phyloP scores from a whole-genome alignment of 2,113 vertebrate species.

The Pygathrix nemaeus region DNA sequence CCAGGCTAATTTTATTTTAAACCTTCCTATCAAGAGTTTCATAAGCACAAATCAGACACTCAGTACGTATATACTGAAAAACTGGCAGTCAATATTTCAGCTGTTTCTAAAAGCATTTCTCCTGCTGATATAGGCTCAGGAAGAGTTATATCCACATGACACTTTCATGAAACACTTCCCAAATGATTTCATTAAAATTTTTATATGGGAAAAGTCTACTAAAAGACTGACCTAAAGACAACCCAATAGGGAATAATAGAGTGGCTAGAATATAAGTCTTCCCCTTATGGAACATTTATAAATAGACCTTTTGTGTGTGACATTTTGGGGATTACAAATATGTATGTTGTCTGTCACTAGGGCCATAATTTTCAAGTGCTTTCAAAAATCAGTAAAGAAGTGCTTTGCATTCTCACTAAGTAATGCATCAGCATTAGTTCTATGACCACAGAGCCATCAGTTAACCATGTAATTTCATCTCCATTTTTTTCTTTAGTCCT shows the following conservation, averaged over 20 bases:
- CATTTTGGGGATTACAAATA: not conserved
- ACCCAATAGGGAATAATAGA: not conserved
- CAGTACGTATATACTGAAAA: not conserved
- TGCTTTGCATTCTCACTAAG: not conserved
- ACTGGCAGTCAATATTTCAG: not conserved
- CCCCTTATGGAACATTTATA: not conserved
- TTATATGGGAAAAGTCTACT: not conserved
- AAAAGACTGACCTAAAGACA: slow-evolving; percentile 24
- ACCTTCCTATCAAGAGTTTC: slow-evolving; percentile 32
- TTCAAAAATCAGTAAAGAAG: not conserved
- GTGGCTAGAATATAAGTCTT: not conserved
- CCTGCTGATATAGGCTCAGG: not conserved
- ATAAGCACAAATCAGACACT: not conserved
- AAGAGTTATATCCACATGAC: not conserved
- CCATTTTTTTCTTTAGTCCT: not conserved
- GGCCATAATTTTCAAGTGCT: not conserved
- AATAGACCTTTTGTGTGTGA: not conserved
- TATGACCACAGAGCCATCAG: not conserved
- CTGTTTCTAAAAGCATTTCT: not conserved
- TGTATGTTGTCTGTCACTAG: not conserved
- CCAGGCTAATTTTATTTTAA: not conserved
- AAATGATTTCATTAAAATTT: slow-evolving; percentile 44
- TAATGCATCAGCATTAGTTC: not conserved
- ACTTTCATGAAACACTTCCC: slow-evolving; percentile 32
- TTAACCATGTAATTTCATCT: not conserved